phyloP scores from a whole-genome alignment of 1,140 invertebrate genomes.

The Portunus trituberculatus region DNA sequence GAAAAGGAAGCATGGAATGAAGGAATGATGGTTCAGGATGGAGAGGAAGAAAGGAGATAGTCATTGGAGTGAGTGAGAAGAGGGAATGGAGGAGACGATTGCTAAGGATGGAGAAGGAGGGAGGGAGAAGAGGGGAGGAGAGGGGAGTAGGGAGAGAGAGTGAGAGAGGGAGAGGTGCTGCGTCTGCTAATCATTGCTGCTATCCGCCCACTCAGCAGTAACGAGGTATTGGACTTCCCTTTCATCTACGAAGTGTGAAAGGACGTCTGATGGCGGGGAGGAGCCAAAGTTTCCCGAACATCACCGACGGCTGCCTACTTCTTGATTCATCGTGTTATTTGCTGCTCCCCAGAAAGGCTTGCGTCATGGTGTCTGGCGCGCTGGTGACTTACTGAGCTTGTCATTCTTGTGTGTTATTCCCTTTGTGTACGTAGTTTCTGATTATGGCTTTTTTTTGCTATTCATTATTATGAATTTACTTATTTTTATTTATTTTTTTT shows the following conservation, averaged over 20 bases:
- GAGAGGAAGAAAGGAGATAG: not conserved
- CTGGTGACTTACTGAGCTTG: no score
- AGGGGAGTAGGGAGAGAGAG: not conserved
- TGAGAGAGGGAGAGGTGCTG: not conserved
- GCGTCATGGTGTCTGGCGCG: no score
- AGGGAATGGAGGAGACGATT: not conserved
- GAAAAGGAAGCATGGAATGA: not conserved
- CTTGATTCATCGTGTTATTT: no score
- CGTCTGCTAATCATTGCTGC: slow-evolving; percentile 27
- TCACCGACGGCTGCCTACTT: no score
- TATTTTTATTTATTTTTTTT: no score
- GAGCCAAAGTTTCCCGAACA: not conserved
- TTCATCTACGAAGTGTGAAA: slow-evolving; percentile 48
- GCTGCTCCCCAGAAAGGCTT: no score
- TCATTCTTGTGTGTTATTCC: no score
- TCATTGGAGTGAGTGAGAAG: not conserved
- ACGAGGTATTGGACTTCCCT: slow-evolving; percentile 37
- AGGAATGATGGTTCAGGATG: not conserved
- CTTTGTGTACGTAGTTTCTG: no score
- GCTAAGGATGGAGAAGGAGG: not conserved
- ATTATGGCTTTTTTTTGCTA: no score
- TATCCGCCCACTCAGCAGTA: slow-evolving; percentile 29
- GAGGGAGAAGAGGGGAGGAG: not conserved
- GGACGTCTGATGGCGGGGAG: not conserved
- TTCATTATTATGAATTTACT: no score